Evolutionary conservation across 2,888 invertebrate genomes (phyloP).

Genomic region (Coronaproctus castanopsis): DNA sequence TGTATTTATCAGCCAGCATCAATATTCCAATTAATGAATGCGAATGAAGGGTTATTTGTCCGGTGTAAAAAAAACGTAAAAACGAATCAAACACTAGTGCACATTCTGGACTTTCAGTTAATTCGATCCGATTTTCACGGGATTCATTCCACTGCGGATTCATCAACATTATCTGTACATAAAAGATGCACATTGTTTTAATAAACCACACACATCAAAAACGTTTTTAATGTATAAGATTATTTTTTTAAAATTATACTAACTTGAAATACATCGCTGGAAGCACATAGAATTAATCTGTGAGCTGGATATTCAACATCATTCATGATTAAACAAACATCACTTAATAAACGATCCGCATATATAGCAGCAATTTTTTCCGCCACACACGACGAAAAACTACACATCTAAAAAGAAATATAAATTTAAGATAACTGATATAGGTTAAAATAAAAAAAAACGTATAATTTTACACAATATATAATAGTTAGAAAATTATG

Average conservation of each 20-base stretch:
- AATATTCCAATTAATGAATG: conserved; percentile 69
- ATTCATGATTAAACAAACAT: conserved; percentile 65
- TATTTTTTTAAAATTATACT: conserved; percentile 2
- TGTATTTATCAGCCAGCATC: conserved; percentile 83
- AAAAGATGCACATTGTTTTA: background rate
- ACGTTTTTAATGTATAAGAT: background rate
- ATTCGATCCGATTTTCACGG: conserved; percentile 56
- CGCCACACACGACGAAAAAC: conserved; percentile 59
- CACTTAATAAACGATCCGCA: conserved; percentile 71
- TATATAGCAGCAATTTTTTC: conserved; percentile 64
- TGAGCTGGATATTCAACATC: conserved; percentile 68
- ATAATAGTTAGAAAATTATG: no score
- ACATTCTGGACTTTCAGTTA: conserved; percentile 71
- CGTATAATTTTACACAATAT: no score
- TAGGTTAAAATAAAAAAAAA: no score
- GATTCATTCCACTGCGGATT: conserved; percentile 85
- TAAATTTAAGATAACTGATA: background rate
- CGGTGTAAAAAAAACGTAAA: conserved; percentile 75
- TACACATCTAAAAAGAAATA: conserved; percentile 46
- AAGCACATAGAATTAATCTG: conserved; percentile 74
- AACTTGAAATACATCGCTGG: conserved; percentile 88
- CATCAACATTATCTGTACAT: conserved; percentile 73
- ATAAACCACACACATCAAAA: background rate
- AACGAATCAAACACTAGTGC: conserved; percentile 70
- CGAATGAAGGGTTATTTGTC: conserved; percentile 66